These are phyloP conservation scores for Amphimallon solstitiale DNA, from an alignment of 2,888 invertebrate species.

Conservation along the genomic window DNA sequence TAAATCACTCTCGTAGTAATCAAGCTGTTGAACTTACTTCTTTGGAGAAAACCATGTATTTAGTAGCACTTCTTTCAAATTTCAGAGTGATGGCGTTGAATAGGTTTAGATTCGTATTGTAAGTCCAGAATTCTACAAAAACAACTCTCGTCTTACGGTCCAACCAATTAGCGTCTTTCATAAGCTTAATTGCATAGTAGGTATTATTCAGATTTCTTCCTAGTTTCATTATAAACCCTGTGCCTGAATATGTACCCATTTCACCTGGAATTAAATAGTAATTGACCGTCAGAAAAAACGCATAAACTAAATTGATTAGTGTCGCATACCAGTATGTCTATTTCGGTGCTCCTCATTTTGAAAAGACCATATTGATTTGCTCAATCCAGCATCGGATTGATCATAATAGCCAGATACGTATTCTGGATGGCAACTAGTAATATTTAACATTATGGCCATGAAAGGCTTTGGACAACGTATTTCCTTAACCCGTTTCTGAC, in stretches of 20 bases:
- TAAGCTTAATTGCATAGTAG: conserved; percentile 41
- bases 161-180: conserved; percentile 43
- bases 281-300: too few relatives aligned
- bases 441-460: conserved; percentile 12
- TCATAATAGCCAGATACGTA: neutral
- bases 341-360: neutral
- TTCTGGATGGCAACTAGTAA: conserved; percentile 41
- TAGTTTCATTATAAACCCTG: conserved; percentile 43
- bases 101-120: conserved; percentile 47
- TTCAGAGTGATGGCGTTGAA: conserved; percentile 43
- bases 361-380: conserved; percentile 26
- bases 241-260: conserved; percentile 38
- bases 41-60: conserved; percentile 1
- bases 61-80: conserved; percentile 42
- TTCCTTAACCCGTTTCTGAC: conserved; percentile 41
- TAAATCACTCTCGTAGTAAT: too few relatives aligned
- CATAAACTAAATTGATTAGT: too few relatives aligned
- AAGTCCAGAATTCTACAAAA: conserved; percentile 45
- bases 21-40: conserved; percentile 25
- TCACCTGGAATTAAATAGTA: conserved; percentile 5
- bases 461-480: conserved; percentile 35
- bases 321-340: neutral
- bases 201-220: conserved; percentile 45
- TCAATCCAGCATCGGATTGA: neutral
- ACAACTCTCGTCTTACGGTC: conserved; percentile 42